These are phyloP conservation scores for Drosophila pachea DNA, from an alignment of 1,140 invertebrate genomes.

Conservation along the genomic window DNA sequence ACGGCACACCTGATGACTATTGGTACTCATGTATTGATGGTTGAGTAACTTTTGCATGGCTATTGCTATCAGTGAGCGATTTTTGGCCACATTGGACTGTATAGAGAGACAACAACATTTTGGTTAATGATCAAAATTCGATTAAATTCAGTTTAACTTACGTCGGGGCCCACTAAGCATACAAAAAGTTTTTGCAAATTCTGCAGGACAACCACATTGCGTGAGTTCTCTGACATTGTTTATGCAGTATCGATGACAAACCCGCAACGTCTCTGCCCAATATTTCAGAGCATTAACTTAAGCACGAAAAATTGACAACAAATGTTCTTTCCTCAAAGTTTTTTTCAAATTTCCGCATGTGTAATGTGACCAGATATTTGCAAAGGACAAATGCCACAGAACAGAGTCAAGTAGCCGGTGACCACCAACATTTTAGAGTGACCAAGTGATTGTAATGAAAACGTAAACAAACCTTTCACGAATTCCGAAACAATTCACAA, in stretches of 20 bases:
- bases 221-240: slow-evolving; percentile 9
- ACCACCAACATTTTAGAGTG: neutral
- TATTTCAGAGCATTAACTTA: neutral
- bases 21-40: slow-evolving; percentile 48
- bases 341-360: slow-evolving; percentile 10
- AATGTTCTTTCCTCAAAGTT: slow-evolving; percentile 6
- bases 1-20: slow-evolving; percentile 49
- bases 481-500: neutral
- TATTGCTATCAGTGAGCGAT: slow-evolving; percentile 30
- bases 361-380: slow-evolving; percentile 9
- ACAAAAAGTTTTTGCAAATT: slow-evolving; percentile 54
- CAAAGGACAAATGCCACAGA: too few relatives aligned
- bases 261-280: neutral
- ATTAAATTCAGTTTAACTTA: slow-evolving; percentile 18
- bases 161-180: slow-evolving; percentile 43
- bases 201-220: slow-evolving; percentile 29
- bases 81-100: slow-evolving; percentile 26
- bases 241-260: neutral
- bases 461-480: slow-evolving; percentile 16
- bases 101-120: neutral
- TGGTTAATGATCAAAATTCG: neutral
- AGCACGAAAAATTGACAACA: slow-evolving; percentile 7
- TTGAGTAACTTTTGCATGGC: slow-evolving; percentile 49
- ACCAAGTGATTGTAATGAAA: slow-evolving; percentile 6
- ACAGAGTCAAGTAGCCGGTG: too few relatives aligned